These are phyloP conservation scores for Triplophysa bombifrons DNA, from an alignment of 2,797 vertebrate genomes.

Conservation along the genomic window DNA sequence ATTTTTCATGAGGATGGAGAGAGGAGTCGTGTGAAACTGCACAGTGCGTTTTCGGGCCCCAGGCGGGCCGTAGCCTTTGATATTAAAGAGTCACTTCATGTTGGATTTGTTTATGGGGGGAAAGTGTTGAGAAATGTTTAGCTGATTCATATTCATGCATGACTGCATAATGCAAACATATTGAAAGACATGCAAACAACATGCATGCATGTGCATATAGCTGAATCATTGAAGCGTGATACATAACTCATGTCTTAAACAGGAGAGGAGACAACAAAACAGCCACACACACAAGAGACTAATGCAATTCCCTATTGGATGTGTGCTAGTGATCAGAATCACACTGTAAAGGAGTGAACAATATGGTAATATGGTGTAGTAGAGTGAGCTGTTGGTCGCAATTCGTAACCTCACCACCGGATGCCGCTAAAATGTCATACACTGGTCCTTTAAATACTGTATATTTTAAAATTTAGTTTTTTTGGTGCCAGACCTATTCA, in stretches of 20 bases:
- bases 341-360: neutral
- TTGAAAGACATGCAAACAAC: neutral
- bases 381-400: no score
- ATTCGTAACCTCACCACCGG: no score
- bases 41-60: slow-evolving; percentile 14
- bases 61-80: slow-evolving; percentile 41
- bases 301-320: neutral
- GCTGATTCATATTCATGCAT: slow-evolving; percentile 4
- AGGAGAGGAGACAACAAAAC: slow-evolving; percentile 11
- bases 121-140: slow-evolving; percentile 38
- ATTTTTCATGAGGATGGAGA: slow-evolving; percentile 53
- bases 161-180: slow-evolving; percentile 20
- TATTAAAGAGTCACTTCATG: slow-evolving; percentile 49
- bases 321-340: slow-evolving; percentile 16
- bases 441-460: no score
- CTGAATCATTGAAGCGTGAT: neutral
- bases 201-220: slow-evolving; percentile 11
- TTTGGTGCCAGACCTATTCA: no score
- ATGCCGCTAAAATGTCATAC: no score
- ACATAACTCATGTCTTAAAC: slow-evolving; percentile 29
- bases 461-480: no score
- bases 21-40: slow-evolving; percentile 32
- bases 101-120: slow-evolving; percentile 49
- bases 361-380: no score
- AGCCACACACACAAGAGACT: slow-evolving; percentile 12